Conservation (phyloP, 2,797 vertebrate genomes). For the Squalus acanthias region DNA sequence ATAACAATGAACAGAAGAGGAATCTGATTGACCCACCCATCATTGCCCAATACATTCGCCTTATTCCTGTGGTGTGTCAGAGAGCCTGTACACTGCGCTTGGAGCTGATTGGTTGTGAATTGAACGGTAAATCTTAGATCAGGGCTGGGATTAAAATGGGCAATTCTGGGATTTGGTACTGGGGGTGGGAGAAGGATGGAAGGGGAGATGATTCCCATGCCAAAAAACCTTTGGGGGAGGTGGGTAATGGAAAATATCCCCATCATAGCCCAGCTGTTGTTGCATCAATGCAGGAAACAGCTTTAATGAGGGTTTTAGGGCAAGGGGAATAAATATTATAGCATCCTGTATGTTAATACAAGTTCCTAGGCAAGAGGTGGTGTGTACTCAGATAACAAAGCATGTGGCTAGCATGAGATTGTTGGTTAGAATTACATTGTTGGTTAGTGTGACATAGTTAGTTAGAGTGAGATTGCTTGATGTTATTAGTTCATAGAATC, state of each 20-base stretch:
- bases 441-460: background rate
- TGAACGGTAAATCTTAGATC: slow-evolving; percentile 70
- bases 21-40: slow-evolving; percentile 79
- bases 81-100: slow-evolving; percentile 84
- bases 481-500: background rate
- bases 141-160: too few species aligned
- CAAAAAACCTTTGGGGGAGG: too few species aligned
- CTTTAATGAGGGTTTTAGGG: background rate
- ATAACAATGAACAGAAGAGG: slow-evolving; percentile 70
- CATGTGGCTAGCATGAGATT: background rate
- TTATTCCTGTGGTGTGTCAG: slow-evolving; percentile 75
- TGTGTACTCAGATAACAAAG: background rate
- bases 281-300: background rate
- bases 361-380: too few species aligned
- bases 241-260: background rate
- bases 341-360: background rate
- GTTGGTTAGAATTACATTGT: too few species aligned
- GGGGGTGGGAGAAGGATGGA: background rate
- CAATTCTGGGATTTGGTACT: rapidly evolving
- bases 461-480: background rate
- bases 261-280: background rate
- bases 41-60: slow-evolving; percentile 73
- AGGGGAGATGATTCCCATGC: background rate
- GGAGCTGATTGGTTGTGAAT: slow-evolving; percentile 89
- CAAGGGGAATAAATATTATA: background rate